phyloP scores from a whole-genome alignment of 2,113 vertebrate genomes.

The Enhydra lutris region DNA sequence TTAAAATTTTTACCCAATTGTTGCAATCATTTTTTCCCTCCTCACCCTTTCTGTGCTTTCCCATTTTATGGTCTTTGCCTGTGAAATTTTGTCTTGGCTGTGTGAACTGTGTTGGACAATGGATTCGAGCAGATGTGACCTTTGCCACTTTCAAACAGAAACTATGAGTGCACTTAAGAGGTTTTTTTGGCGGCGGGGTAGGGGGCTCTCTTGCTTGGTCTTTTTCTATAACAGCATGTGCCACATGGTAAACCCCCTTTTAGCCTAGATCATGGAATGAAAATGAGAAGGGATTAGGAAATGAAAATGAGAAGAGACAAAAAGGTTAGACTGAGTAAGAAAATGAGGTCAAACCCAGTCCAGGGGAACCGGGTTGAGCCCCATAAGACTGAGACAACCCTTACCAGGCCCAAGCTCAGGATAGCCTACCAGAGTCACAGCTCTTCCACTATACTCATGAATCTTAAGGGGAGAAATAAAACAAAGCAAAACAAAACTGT shows the following conservation, averaged over 20 bases:
- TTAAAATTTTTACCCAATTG: background rate
- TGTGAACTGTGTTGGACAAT: background rate
- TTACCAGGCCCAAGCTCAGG: background rate
- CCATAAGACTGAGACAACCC: background rate
- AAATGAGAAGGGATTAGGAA: background rate
- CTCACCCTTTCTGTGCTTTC: background rate
- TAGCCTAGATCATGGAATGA: background rate
- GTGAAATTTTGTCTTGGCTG: background rate
- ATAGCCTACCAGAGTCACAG: background rate
- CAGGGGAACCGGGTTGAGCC: background rate
- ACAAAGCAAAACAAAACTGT: background rate
- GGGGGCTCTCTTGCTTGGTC: background rate
- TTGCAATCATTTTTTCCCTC: background rate
- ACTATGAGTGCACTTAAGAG: background rate
- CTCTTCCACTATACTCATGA: background rate
- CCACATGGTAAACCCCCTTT: background rate
- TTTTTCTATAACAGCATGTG: background rate
- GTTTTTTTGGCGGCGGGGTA: background rate
- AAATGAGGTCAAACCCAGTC: background rate
- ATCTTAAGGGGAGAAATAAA: background rate
- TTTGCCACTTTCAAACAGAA: background rate
- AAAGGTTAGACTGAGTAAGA: background rate
- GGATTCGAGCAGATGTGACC: background rate
- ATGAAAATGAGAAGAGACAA: background rate
- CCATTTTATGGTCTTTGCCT: background rate